Conservation (phyloP, 2,888 invertebrate species). For the Agriotes lineatus region DNA sequence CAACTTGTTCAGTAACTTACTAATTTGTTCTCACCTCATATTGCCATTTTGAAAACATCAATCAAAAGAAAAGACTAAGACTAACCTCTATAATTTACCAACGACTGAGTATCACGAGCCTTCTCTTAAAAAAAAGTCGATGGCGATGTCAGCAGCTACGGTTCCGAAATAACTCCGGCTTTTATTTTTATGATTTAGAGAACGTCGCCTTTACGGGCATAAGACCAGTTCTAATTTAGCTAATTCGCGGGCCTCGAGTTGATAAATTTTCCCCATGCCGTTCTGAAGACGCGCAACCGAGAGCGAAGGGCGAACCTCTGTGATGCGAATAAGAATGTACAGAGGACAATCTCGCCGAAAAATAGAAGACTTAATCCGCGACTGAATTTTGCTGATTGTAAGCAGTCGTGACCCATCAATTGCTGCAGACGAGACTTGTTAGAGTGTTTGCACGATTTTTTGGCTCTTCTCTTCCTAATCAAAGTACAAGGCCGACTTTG, state of each 20-base stretch:
- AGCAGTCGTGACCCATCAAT: constrained; percentile 12
- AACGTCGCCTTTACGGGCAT: neutral
- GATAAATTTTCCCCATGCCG: neutral
- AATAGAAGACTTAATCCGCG: constrained; percentile 12
- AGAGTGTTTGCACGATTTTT: constrained; percentile 12
- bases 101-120: too few species aligned
- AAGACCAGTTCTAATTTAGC: neutral
- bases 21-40: too few species aligned
- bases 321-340: neutral
- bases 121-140: too few species aligned
- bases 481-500: constrained; percentile 6
- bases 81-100: too few species aligned
- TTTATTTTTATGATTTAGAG: neutral
- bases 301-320: neutral
- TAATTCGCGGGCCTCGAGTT: neutral
- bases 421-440: constrained; percentile 7
- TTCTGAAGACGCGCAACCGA: neutral
- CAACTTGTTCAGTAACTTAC: too few species aligned
- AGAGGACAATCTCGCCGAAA: neutral
- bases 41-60: too few species aligned
- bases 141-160: too few species aligned
- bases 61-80: too few species aligned
- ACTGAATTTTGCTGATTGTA: constrained; percentile 17
- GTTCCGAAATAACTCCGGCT: too few species aligned
- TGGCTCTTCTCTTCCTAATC: neutral